Percentiles rank a stretch among this genome's conserved stretches.
phyloP scores from a whole-genome alignment of 2,797 vertebrate species.

The Squalus acanthias region DNA sequence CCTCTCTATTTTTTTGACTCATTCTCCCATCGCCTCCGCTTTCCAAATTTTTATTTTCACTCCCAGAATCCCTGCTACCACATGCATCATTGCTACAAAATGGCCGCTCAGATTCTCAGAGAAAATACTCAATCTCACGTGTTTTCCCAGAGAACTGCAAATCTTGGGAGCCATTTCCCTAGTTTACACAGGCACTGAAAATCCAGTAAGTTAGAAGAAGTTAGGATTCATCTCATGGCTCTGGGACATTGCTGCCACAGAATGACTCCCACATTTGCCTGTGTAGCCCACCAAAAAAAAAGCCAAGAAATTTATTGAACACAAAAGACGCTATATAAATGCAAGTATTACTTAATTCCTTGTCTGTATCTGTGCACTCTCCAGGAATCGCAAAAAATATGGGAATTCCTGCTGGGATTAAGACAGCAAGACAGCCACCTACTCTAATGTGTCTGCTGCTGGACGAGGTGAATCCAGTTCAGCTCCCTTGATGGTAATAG shows the following conservation, averaged over 20 bases:
- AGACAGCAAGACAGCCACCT: neutral
- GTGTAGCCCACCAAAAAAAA: neutral
- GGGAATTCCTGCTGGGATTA: neutral
- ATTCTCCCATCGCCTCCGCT: neutral
- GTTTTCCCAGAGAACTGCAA: neutral
- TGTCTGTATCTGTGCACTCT: neutral
- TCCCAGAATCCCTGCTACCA: neutral
- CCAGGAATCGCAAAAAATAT: neutral
- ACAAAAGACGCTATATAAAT: neutral
- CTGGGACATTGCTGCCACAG: neutral
- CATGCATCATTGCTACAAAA: neutral
- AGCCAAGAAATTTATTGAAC: neutral
- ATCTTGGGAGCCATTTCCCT: neutral
- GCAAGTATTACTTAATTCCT: too few relatives aligned
- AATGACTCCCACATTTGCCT: neutral
- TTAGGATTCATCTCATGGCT: neutral
- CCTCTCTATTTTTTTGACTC: neutral
- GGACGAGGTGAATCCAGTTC: neutral
- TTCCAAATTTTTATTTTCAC: neutral
- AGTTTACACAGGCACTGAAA: neutral
- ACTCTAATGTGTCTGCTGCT: neutral
- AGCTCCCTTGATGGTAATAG: neutral
- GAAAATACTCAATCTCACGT: neutral
- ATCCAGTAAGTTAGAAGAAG: neutral
- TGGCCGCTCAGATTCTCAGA: neutral